A percentile compares a stretch with the other conserved stretches of the same genome.
Evolutionary conservation across 37 sponge, comb jelly and placozoan species (phyloP).

Genomic region (Aplysina aerophoba): DNA sequence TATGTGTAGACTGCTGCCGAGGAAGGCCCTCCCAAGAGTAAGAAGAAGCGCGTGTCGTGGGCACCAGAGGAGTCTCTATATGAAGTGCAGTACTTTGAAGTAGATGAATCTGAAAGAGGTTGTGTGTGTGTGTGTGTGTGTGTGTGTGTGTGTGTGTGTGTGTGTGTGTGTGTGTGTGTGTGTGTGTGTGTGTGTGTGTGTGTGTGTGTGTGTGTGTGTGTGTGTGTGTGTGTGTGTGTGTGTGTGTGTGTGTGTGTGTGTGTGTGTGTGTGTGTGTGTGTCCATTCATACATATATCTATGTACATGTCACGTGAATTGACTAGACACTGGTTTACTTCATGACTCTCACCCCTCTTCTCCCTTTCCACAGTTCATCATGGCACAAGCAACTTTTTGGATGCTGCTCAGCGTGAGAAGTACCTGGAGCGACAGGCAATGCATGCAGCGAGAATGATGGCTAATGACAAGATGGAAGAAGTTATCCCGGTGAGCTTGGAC

Average conservation of each 20-base stretch:
- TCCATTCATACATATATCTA: too few species aligned
- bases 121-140: constrained; percentile 3
- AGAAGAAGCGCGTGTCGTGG: constrained; percentile 83
- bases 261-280: too few species aligned
- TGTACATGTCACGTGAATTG: too few species aligned
- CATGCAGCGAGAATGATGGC: constrained; percentile 45
- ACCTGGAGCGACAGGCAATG: constrained; percentile 69
- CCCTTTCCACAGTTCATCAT: neutral
- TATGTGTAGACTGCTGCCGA: neutral
- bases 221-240: neutral
- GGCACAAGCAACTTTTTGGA: constrained; percentile 60
- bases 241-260: neutral
- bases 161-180: neutral
- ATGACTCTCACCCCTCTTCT: neutral
- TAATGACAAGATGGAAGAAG: constrained; percentile 67
- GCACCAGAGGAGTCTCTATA: constrained; percentile 55
- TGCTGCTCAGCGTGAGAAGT: constrained; percentile 78
- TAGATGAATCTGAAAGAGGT: constrained; percentile 88
- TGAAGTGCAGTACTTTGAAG: constrained; percentile 68
- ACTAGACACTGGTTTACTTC: too few species aligned
- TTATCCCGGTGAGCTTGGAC: constrained; percentile 48
- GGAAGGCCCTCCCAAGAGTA: constrained; percentile 4
- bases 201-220: neutral
- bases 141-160: neutral
- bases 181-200: constrained; percentile 11